Conservation (phyloP, 1,140 invertebrate genomes). For the Diorhabda elongata region DNA sequence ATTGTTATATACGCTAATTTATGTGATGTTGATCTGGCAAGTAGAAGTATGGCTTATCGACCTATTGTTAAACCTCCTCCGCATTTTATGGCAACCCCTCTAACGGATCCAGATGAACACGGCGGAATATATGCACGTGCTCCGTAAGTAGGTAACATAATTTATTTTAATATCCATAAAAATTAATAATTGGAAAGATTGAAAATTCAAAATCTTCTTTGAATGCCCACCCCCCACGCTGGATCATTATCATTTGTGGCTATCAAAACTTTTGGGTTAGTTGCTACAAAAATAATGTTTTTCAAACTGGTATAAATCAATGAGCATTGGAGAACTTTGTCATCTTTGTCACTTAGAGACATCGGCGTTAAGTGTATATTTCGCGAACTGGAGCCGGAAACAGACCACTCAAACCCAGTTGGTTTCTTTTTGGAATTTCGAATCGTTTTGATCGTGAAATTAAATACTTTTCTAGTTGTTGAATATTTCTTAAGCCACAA, state of each 20-base stretch:
- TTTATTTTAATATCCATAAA: not conserved
- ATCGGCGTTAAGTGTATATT: too few relatives aligned
- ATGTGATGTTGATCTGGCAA: slow-evolving; percentile 21
- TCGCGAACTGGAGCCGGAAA: too few relatives aligned
- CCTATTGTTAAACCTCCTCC: slow-evolving; percentile 11
- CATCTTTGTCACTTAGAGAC: too few relatives aligned
- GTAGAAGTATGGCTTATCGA: slow-evolving; percentile 14
- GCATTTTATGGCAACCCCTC: slow-evolving; percentile 18
- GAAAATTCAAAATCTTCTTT: not conserved
- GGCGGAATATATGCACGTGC: slow-evolving; percentile 19
- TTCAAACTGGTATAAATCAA: not conserved
- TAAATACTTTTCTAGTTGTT: too few relatives aligned
- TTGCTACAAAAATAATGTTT: not conserved
- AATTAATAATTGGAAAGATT: not conserved
- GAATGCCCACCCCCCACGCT: not conserved
- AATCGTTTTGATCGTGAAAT: too few relatives aligned
- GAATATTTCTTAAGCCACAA: too few relatives aligned
- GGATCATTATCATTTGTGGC: not conserved
- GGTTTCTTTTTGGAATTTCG: too few relatives aligned
- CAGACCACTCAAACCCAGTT: too few relatives aligned
- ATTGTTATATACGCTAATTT: slow-evolving; percentile 7
- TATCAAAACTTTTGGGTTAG: not conserved
- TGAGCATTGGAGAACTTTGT: not conserved
- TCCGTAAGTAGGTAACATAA: slow-evolving; percentile 16
- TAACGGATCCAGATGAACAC: slow-evolving; percentile 18